Evolutionary conservation across 2,113 vertebrate genomes (phyloP).

Genomic region (Orcinus orca): DNA sequence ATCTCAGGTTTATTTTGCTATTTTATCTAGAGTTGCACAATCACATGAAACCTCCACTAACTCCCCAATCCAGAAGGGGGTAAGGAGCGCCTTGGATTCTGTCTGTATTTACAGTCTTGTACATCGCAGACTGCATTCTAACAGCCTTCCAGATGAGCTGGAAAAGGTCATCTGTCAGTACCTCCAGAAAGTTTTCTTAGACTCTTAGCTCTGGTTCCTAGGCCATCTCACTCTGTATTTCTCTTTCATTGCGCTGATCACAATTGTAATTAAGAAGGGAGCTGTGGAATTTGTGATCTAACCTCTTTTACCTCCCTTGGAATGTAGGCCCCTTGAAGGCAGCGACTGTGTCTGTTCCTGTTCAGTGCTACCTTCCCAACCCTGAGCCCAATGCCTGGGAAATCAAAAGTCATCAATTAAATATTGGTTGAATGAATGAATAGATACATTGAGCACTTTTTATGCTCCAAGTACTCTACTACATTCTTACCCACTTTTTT

Average conservation of each 20-base stretch:
- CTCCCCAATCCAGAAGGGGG: neutral
- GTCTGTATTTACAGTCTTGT: neutral
- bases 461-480: neutral
- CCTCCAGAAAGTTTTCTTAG: neutral
- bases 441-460: neutral
- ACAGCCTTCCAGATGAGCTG: neutral
- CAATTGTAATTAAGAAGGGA: too few relatives aligned
- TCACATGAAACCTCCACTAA: rapidly evolving
- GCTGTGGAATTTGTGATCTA: rapidly evolving
- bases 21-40: neutral
- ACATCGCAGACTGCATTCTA: neutral
- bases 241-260: neutral
- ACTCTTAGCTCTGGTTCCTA: neutral
- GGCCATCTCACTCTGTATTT: neutral
- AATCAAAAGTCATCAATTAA: neutral
- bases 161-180: neutral
- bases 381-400: too few relatives aligned
- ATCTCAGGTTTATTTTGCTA: neutral
- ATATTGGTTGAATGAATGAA: neutral
- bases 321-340: neutral
- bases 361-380: neutral
- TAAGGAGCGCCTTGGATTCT: rapidly evolving
- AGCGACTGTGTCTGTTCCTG: neutral
- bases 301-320: neutral
- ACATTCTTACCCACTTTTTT: neutral